Conservation (phyloP, 2,113 vertebrate species). For the Gymnarchus niloticus region DNA sequence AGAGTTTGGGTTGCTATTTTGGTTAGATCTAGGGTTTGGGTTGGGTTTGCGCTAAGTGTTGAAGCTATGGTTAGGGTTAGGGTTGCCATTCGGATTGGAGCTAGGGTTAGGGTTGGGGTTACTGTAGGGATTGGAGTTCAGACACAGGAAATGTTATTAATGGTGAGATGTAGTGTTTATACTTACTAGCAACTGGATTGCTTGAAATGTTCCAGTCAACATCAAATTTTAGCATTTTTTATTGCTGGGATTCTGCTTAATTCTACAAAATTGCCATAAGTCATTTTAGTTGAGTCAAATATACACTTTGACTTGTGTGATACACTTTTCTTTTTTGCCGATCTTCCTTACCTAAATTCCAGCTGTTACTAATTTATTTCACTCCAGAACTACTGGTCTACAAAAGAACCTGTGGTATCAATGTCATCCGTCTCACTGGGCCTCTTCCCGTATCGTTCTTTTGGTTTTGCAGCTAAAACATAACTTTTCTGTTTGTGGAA, state of each 20-base stretch:
- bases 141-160: not conserved
- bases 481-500: not conserved
- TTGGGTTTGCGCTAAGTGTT: too few relatives aligned
- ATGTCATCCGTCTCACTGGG: not conserved
- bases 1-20: too few relatives aligned
- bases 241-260: not conserved
- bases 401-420: not conserved
- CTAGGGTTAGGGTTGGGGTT: too few relatives aligned
- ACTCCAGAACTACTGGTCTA: not conserved
- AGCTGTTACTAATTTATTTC: not conserved
- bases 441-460: not conserved
- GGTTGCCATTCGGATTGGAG: too few relatives aligned
- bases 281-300: not conserved
- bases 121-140: too few relatives aligned
- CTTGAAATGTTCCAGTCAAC: not conserved
- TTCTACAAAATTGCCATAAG: not conserved
- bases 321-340: not conserved
- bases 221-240: not conserved
- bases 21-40: too few relatives aligned
- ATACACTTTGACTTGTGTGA: not conserved
- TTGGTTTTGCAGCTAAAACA: not conserved
- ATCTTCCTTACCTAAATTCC: not conserved
- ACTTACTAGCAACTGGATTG: not conserved
- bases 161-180: not conserved
- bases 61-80: too few relatives aligned